A percentile compares a stretch with the other conserved stretches of the same genome.
These are phyloP conservation scores for Drosophila cognata DNA, from an alignment of 2,888 invertebrate species.

Conservation along the genomic window DNA sequence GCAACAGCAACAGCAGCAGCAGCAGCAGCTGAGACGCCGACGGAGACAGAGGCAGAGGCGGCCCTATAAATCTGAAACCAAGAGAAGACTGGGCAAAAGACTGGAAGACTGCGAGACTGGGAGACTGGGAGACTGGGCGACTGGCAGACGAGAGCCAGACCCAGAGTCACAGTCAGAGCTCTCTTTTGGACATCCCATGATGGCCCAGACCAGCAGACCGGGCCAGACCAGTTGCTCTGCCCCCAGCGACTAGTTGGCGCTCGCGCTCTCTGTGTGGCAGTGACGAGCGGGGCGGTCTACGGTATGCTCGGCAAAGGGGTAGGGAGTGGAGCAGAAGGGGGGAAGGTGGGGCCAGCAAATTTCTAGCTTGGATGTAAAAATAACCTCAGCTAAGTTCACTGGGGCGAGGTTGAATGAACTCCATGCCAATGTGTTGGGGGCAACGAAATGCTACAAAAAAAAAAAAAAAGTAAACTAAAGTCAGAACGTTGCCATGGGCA, in stretches of 20 bases:
- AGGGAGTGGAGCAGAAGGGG: not conserved
- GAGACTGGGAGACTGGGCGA: slow-evolving; percentile 18
- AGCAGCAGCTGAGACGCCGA: slow-evolving; percentile 10
- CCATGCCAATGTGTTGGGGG: slow-evolving; percentile 56
- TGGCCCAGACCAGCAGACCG: slow-evolving; percentile 56
- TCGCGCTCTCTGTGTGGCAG: slow-evolving; percentile 30
- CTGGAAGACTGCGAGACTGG: slow-evolving; percentile 26
- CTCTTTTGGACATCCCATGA: slow-evolving; percentile 11
- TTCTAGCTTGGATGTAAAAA: slow-evolving; percentile 80
- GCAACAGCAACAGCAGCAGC: slow-evolving; percentile 10
- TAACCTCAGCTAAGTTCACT: slow-evolving; percentile 85
- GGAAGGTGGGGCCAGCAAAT: slow-evolving; percentile 9
- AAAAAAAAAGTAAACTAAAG: slow-evolving; percentile 36
- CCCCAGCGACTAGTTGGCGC: slow-evolving; percentile 57
- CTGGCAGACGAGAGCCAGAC: slow-evolving; percentile 39
- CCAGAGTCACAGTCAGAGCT: slow-evolving; percentile 18
- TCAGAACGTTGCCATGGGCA: not conserved
- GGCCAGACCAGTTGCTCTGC: slow-evolving; percentile 72
- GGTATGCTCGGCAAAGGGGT: not conserved
- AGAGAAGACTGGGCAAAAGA: slow-evolving; percentile 38
- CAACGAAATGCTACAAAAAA: slow-evolving; percentile 29
- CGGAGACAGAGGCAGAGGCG: slow-evolving; percentile 14
- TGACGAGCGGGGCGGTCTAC: slow-evolving; percentile 2
- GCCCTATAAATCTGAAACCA: slow-evolving; percentile 67
- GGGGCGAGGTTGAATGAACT: slow-evolving; percentile 85